A percentile compares a stretch with the other conserved stretches of the same genome.
phyloP scores from a whole-genome alignment of 37 sponge, comb jelly and placozoan species.

The Bolinopsis microptera region DNA sequence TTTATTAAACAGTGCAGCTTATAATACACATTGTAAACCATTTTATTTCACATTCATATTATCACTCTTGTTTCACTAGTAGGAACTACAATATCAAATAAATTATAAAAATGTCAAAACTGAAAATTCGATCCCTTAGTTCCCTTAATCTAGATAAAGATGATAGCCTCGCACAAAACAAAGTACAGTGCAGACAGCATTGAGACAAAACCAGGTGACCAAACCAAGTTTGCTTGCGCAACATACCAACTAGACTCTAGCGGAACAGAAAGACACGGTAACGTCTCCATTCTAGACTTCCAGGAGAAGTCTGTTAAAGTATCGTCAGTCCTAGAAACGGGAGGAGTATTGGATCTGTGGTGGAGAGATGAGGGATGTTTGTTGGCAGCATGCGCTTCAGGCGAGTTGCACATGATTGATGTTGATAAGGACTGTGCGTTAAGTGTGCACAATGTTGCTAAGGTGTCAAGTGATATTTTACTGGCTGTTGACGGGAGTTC shows the following conservation, averaged over 20 bases:
- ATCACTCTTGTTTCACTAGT: not conserved
- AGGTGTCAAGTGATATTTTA: not conserved
- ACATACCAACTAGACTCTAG: slow-evolving; percentile 54
- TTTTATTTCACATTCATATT: not conserved
- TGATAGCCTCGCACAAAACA: slow-evolving; percentile 21
- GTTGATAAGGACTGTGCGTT: not conserved
- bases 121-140: too few relatives aligned
- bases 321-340: not conserved
- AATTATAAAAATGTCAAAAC: too few relatives aligned
- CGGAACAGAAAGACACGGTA: not conserved
- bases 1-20: not conserved
- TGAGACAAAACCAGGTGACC: slow-evolving; percentile 10
- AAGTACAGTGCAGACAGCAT: slow-evolving; percentile 37
- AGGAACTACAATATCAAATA: too few relatives aligned
- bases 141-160: not conserved
- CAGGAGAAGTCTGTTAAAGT: not conserved
- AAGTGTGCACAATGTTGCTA: not conserved
- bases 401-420: not conserved
- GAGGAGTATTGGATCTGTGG: slow-evolving; percentile 41
- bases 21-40: too few relatives aligned
- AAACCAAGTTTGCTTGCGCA: not conserved
- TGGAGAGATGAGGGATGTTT: not conserved
- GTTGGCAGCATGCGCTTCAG: slow-evolving; percentile 23
- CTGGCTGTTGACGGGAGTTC: slow-evolving; percentile 1
- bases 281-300: not conserved